Conservation (phyloP, 2,113 vertebrate genomes). For the Xenopus tropicalis region DNA sequence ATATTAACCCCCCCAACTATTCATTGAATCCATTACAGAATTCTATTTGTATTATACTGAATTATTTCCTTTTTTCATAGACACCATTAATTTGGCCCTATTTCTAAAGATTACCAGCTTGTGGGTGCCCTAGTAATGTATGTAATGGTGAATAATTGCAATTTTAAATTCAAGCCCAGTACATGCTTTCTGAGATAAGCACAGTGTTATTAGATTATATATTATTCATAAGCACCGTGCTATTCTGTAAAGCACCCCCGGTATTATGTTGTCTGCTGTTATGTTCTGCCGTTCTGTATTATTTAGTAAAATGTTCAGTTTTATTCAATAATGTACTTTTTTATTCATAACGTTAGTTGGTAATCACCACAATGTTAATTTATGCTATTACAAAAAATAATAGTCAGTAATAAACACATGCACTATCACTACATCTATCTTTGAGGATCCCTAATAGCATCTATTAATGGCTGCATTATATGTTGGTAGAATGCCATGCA, state of each 20-base stretch:
- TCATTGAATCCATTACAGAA: too few species aligned
- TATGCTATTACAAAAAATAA: slow-evolving; percentile 22
- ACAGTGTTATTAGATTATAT: slow-evolving; percentile 27
- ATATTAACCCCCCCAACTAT: too few species aligned
- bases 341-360: slow-evolving; percentile 15
- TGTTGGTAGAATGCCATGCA: slow-evolving; percentile 22
- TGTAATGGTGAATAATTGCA: slow-evolving; percentile 12
- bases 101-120: too few species aligned
- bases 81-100: too few species aligned
- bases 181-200: slow-evolving; percentile 30
- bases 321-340: slow-evolving; percentile 36
- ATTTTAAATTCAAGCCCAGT: slow-evolving; percentile 11
- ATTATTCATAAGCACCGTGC: slow-evolving; percentile 25
- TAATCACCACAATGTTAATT: slow-evolving; percentile 29
- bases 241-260: slow-evolving; percentile 22
- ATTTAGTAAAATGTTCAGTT: slow-evolving; percentile 25
- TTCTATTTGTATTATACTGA: too few species aligned
- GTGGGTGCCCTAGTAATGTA: neutral
- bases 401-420: slow-evolving; percentile 17
- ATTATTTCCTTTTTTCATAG: too few species aligned
- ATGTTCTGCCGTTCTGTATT: slow-evolving; percentile 10
- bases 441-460: slow-evolving; percentile 17
- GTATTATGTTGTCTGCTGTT: slow-evolving; percentile 21
- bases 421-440: slow-evolving; percentile 8
- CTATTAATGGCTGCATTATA: slow-evolving; percentile 27